Percentiles rank a stretch among this genome's conserved stretches.
Conservation (phyloP, 2,888 invertebrate species). For the Litoditis marina region DNA sequence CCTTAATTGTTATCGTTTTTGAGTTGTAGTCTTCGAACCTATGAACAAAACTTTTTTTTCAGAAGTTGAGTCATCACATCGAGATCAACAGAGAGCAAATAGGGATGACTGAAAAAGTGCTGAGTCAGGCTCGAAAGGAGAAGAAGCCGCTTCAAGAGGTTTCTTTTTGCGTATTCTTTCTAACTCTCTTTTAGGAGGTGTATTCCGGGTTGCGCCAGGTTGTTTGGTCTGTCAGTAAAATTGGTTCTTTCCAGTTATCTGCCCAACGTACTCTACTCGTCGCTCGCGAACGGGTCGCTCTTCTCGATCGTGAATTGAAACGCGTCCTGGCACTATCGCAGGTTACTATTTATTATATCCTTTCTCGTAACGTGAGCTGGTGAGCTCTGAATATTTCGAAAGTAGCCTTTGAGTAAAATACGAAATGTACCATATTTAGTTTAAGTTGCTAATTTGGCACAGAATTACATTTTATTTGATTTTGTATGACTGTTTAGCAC, state of each 20-base stretch:
- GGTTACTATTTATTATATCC: no score
- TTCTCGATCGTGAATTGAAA: constrained; percentile 30
- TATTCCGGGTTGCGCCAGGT: neutral
- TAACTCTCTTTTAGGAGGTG: neutral
- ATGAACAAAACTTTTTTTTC: neutral
- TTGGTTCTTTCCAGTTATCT: constrained; percentile 22
- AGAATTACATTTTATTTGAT: no score
- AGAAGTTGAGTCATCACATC: constrained; percentile 26
- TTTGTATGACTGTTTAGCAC: no score
- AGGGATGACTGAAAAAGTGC: constrained; percentile 27
- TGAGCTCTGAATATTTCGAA: no score
- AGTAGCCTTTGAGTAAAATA: no score
- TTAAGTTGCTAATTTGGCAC: no score
- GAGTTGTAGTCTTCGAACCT: neutral
- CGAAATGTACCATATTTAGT: no score
- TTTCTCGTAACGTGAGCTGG: no score
- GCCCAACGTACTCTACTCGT: constrained; percentile 34
- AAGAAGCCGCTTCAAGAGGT: constrained; percentile 32
- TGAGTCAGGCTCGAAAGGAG: constrained; percentile 27
- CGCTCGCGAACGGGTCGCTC: constrained; percentile 29
- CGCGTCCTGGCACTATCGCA: constrained; percentile 30
- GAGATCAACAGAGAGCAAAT: constrained; percentile 35
- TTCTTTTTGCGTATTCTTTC: neutral
- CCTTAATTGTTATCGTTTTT: neutral
- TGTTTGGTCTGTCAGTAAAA: no score